Evolutionary conservation across 2,797 vertebrate species (phyloP), one percentile per base, ranked within the genome.

Genomic region (Myripristis murdjan): DNA sequence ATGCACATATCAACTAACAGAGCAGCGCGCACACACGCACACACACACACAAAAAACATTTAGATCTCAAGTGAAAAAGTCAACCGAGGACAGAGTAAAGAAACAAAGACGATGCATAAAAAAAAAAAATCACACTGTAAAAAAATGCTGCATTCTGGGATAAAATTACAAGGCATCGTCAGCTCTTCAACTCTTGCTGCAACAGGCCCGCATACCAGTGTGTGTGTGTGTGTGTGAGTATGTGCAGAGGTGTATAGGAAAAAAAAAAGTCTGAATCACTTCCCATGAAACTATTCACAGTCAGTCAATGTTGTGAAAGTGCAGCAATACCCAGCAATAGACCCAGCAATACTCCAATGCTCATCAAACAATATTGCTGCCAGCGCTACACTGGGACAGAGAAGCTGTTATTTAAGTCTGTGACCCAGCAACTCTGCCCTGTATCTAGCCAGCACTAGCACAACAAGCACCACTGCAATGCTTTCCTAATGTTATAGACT

Each of bases 161-260:
- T 72, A 68, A 79, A 88, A 89, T 87, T 66, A 88, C 66, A 88
- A 55, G 71, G 59, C 46, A 52, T 48, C 22, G 43, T 81, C 0
- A 1, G 47, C 65, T 81, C 35, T 55, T 64, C 55, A 33, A 67
- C 64, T 85, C 90, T 44, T 92, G 92, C 75, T 72, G 64, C 63
- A 75, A 90, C 91, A 92, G 70, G 92, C 75, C 88, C 81, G 63
- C 87, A 92, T 91, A 89, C 87, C 88, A 77, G 59, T 28, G 15
- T 54, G 57, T 70, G 58, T 53, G 48, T 47, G 58, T 41, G 61
- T 55, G 16, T 77, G 55, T 69, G 56, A 57, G 64, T 65, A 33
- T 73, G 43, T 61, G 43, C 63, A 26, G 69, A 31, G 59, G 61
- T 46, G 48, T 41, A 33, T 39, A 7, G 15, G 9, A 15, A 23